A percentile compares a stretch with the other conserved stretches of the same genome.
phyloP scores from a whole-genome alignment of 2,797 vertebrate genomes.

The Pangasius djambal region DNA sequence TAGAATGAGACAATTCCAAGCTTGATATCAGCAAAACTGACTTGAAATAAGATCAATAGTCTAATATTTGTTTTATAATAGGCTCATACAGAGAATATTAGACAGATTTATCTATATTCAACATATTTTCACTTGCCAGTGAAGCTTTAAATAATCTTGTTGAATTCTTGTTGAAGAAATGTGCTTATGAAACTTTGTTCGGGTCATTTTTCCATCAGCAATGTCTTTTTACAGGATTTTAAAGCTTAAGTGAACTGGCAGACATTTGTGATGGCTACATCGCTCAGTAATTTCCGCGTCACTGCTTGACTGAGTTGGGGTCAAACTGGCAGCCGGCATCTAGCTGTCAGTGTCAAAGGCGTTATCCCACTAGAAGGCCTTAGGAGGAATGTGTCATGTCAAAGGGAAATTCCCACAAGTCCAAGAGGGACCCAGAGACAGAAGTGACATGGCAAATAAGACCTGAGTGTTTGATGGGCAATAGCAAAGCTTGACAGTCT shows the following conservation, averaged over 20 bases:
- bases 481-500: constrained; percentile 20
- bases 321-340: constrained; percentile 25
- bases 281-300: constrained; percentile 16
- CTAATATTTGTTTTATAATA: not conserved
- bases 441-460: constrained; percentile 51
- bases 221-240: constrained; percentile 15
- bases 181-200: not conserved
- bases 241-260: constrained; percentile 12
- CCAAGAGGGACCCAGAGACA: constrained; percentile 24
- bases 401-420: constrained; percentile 28
- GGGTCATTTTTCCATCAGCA: not conserved
- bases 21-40: not conserved
- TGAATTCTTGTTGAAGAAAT: not conserved
- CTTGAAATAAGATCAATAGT: not conserved
- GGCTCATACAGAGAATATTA: not conserved
- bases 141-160: not conserved
- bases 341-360: constrained; percentile 40
- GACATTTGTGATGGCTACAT: not conserved
- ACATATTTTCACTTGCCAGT: not conserved
- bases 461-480: constrained; percentile 24
- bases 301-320: constrained; percentile 25
- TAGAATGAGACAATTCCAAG: not conserved
- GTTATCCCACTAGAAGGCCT: constrained; percentile 22
- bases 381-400: constrained; percentile 33
- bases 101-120: not conserved